Base-by-base conservation (phyloP, 2,888 invertebrate species). In the Malacosoma neustria region DNA sequence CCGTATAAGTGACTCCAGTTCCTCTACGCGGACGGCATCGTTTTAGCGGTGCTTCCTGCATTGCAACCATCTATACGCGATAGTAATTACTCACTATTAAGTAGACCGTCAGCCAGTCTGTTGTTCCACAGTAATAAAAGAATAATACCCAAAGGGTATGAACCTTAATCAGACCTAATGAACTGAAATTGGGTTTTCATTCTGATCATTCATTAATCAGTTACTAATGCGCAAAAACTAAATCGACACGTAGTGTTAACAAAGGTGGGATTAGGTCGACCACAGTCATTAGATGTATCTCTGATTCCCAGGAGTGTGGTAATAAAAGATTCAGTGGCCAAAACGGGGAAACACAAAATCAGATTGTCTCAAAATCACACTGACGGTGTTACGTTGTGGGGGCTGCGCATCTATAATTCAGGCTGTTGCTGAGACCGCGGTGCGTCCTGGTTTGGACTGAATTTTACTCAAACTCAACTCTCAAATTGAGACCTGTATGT, bases 321-420 rank as follows among this genome's bases (percentile, higher is more conserved):
- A 61, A 81, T 85, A 77, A 85, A 85, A 79, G 61, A 85, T 85
- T 84, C 84, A 84, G 54, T 54, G 60, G 53, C 72, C 66, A 75
- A 76, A 84, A 76, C 75, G 80, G 72, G 73, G 76, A 72, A 71
- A 77, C 58, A 72, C 77, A 68, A 80, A 80, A 84, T 85, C 85
- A 82, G 79, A 82, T 85, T 82, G 84, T 82, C 85, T 81, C 76
- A 73, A 79, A 80, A 84, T 82, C 82, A 81, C 82, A 77, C 77
- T 72, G 76, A 72, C 74, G 65, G 66, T 57, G 64, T 67, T 61
- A 64, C 70, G 67, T 54, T 69, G 60, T 67, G 64, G 54, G n/a
- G 61, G 59, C 64, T 60, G 58, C 69, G 64, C 72, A 85, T 85
- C 61, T 81, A 84, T 84, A 80, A 84, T 84, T 79, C 84, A 85